A percentile compares a stretch with the other conserved stretches of the same genome.
Conservation (phyloP, 2,113 vertebrate genomes). For the Synodontis membranacea region DNA sequence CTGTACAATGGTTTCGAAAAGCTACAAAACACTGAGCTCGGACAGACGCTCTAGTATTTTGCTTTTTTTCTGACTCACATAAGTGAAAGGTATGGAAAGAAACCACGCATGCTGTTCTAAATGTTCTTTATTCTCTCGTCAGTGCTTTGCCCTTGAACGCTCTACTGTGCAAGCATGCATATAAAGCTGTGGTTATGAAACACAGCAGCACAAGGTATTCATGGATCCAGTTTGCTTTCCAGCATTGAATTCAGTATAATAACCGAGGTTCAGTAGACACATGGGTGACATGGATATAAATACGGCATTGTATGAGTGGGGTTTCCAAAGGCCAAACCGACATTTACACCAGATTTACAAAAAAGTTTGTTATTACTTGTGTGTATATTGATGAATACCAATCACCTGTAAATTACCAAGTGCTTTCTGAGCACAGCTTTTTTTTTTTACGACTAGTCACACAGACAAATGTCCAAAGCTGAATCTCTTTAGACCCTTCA, state of each 20-base stretch:
- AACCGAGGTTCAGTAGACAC: neutral
- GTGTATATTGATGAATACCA: no score
- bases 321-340: neutral
- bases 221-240: neutral
- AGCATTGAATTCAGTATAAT: neutral
- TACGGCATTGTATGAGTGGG: neutral
- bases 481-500: neutral
- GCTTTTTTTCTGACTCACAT: neutral
- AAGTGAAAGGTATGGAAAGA: neutral
- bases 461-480: neutral
- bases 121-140: neutral
- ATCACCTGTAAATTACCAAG: neutral
- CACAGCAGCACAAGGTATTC: conserved; percentile 28
- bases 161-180: neutral
- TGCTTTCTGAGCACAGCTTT: neutral
- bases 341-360: neutral
- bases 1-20: neutral
- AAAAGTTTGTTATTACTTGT: no score
- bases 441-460: neutral
- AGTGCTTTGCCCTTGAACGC: conserved; percentile 2
- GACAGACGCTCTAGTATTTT: neutral
- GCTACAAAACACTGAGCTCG: neutral
- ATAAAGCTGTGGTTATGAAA: conserved; percentile 21
- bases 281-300: neutral
- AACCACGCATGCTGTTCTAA: neutral